Conservation (phyloP, 2,113 vertebrate species). For the Crotalus tigris region DNA sequence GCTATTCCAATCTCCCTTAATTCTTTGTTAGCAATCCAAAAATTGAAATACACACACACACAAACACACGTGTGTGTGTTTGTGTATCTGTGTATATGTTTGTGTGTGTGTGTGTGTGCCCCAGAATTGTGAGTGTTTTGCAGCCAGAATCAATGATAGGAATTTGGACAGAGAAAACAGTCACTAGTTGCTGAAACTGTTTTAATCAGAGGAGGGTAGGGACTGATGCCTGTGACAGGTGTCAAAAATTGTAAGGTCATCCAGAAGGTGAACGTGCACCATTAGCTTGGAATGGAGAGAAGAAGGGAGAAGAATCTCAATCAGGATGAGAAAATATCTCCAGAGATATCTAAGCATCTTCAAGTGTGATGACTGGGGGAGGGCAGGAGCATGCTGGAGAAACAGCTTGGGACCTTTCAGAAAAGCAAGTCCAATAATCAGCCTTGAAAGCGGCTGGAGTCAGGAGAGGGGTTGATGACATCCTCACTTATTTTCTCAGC, state of each 20-base stretch:
- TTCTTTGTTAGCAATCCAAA: too few species aligned
- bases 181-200: not conserved
- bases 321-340: accelerated
- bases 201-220: not conserved
- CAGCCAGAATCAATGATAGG: not conserved
- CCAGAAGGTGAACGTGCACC: accelerated
- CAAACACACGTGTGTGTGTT: too few species aligned
- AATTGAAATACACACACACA: too few species aligned
- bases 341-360: not conserved
- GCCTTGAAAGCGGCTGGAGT: conserved; percentile 15
- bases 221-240: not conserved
- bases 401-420: not conserved
- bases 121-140: not conserved
- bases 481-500: not conserved
- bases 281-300: not conserved
- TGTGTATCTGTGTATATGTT: too few species aligned
- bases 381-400: not conserved
- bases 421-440: not conserved
- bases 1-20: too few species aligned
- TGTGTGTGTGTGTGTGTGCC: not conserved
- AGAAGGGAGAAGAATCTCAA: not conserved
- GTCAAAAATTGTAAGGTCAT: not conserved
- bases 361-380: not conserved
- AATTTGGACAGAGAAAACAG: not conserved
- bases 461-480: conserved; percentile 23